Conservation (phyloP, 1,140 invertebrate genomes). For the Cydia splendana region DNA sequence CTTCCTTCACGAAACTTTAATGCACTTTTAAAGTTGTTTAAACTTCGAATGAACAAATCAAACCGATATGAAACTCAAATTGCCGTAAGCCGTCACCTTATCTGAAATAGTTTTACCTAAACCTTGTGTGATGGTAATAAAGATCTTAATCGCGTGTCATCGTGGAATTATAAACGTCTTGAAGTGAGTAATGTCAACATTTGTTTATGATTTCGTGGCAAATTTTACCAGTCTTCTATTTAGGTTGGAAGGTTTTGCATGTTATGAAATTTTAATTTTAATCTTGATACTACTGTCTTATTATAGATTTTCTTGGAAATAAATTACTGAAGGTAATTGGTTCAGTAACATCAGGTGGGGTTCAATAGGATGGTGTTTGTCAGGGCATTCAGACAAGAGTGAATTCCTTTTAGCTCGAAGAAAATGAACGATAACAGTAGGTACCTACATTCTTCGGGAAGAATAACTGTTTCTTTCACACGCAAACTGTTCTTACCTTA, state of each 20-base stretch:
- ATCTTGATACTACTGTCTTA: too few relatives aligned
- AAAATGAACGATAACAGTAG: too few relatives aligned
- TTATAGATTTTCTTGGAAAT: too few relatives aligned
- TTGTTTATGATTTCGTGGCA: neutral
- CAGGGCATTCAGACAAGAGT: too few relatives aligned
- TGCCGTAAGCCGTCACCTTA: neutral
- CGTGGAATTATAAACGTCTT: neutral
- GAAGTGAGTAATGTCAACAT: neutral
- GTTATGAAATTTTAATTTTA: neutral
- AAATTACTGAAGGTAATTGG: too few relatives aligned
- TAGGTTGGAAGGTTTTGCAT: neutral
- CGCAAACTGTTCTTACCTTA: neutral
- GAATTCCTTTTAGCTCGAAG: too few relatives aligned
- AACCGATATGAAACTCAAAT: conserved; percentile 6
- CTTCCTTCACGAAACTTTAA: conserved; percentile 1
- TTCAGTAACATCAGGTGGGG: too few relatives aligned
- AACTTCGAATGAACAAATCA: conserved; percentile 16
- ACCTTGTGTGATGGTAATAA: neutral
- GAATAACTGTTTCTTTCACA: neutral
- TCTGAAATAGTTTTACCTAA: neutral
- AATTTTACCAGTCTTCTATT: neutral
- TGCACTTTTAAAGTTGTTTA: conserved; percentile 13
- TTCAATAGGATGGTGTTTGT: too few relatives aligned
- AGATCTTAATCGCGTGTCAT: neutral
- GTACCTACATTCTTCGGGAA: too few relatives aligned